These are phyloP conservation scores for Myotis lucifugus DNA, from an alignment of 2,113 vertebrate genomes.

Conservation along the genomic window DNA sequence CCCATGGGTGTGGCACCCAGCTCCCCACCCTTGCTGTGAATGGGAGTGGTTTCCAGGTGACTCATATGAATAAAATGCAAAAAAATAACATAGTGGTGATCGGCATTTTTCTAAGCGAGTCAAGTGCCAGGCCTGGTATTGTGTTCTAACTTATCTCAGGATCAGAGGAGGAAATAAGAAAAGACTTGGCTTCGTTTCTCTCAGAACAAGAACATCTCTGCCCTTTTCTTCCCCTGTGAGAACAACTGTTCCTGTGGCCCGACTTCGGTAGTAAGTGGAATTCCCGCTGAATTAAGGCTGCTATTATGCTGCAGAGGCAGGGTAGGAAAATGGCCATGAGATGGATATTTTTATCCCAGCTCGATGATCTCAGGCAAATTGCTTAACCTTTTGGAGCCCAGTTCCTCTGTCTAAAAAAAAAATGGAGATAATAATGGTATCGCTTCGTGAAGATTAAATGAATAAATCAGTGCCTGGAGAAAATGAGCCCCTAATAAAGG, in stretches of 20 bases:
- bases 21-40: neutral
- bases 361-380: neutral
- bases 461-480: neutral
- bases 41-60: conserved; percentile 81
- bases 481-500: neutral
- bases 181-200: neutral
- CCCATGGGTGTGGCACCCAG: neutral
- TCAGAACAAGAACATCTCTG: neutral
- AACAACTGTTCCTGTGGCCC: neutral
- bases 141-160: conserved; percentile 66
- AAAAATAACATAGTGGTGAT: neutral
- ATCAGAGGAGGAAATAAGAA: conserved; percentile 44
- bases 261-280: neutral
- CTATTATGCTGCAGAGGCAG: neutral
- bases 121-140: neutral
- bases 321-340: neutral
- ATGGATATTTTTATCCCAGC: neutral
- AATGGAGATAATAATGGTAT: neutral
- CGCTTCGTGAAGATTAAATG: neutral
- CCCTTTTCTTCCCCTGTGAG: conserved; percentile 19
- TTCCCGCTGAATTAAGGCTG: neutral
- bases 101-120: conserved; percentile 52
- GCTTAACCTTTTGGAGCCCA: neutral
- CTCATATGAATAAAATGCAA: conserved; percentile 79
- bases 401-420: neutral